Conservation (phyloP, 2,888 invertebrate species). For the Parascotia fuliginaria region DNA sequence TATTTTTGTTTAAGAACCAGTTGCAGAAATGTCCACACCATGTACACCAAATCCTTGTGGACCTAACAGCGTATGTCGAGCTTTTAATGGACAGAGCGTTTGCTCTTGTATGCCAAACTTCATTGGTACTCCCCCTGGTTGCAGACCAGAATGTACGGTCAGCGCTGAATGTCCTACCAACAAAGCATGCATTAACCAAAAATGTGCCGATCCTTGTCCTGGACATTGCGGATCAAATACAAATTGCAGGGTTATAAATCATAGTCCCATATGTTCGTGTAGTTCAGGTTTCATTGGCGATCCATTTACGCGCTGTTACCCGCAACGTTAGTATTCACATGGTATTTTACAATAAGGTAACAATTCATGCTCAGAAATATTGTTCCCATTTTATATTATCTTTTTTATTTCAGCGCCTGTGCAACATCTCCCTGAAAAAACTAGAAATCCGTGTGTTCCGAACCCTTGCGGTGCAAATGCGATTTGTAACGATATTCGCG, state of each 20-base stretch:
- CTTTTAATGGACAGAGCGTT: conserved; percentile 89
- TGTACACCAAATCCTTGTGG: conserved; percentile 91
- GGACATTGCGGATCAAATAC: conserved; percentile 89
- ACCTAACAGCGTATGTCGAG: conserved; percentile 90
- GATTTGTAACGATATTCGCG: conserved; percentile 87
- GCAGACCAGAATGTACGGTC: conserved; percentile 91
- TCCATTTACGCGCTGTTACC: conserved; percentile 88
- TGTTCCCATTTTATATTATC: background rate
- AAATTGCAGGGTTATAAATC: conserved; percentile 90
- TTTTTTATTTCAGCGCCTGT: conserved; percentile 50
- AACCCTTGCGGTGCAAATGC: conserved; percentile 90
- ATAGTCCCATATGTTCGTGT: conserved; percentile 92
- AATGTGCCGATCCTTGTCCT: conserved; percentile 92
- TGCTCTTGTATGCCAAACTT: conserved; percentile 91
- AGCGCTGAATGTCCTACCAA: conserved; percentile 91
- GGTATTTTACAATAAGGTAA: background rate
- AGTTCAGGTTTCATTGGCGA: conserved; percentile 87
- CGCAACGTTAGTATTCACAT: conserved; percentile 70
- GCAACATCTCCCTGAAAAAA: conserved; percentile 58
- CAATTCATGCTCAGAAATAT: background rate
- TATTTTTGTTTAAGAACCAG: conserved; percentile 59
- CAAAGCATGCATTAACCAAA: conserved; percentile 91
- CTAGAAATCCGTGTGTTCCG: conserved; percentile 88
- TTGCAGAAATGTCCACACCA: conserved; percentile 78
- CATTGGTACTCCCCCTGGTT: conserved; percentile 90